A percentile compares a stretch with the other conserved stretches of the same genome.
phyloP scores from a whole-genome alignment of 2,797 vertebrate genomes.

The Onychomys torridus region DNA sequence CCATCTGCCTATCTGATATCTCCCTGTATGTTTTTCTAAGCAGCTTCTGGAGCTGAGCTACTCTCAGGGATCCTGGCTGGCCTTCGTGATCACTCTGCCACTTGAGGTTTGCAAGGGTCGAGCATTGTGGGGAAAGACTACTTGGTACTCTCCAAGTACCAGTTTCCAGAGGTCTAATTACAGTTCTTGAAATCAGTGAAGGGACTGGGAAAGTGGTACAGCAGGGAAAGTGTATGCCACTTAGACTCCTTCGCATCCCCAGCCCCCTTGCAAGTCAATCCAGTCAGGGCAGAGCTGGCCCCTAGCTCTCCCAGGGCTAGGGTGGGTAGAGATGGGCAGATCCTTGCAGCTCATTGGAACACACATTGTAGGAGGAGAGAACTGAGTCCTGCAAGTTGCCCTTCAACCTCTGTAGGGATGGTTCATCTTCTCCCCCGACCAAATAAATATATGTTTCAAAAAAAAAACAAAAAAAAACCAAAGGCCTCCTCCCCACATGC shows the following conservation, averaged over 20 bases:
- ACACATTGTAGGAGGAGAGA: neutral
- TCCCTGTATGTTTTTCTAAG: neutral
- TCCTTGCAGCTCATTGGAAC: neutral
- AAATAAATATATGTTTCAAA: neutral
- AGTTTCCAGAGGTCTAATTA: slow-evolving; percentile 37
- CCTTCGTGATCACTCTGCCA: neutral
- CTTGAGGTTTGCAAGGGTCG: slow-evolving; percentile 44
- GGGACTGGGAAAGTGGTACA: neutral
- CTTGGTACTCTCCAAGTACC: neutral
- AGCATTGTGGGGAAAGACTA: slow-evolving; percentile 12
- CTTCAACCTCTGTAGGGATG: neutral
- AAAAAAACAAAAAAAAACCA: too few species aligned
- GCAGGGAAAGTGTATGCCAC: neutral
- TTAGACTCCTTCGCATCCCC: neutral
- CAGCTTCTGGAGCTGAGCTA: neutral
- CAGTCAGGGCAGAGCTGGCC: neutral
- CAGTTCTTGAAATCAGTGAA: neutral
- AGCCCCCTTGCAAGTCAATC: neutral
- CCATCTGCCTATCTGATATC: slow-evolving; percentile 33
- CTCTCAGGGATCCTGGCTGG: neutral
- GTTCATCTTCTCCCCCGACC: neutral
- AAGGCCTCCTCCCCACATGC: neutral
- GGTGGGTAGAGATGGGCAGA: neutral
- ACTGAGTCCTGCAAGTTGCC: neutral
- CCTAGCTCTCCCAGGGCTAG: neutral